Percentiles rank a stretch among this genome's conserved stretches.
These are phyloP conservation scores for Drosophila ficusphila DNA, from an alignment of 1,140 invertebrate genomes.

Conservation along the genomic window DNA sequence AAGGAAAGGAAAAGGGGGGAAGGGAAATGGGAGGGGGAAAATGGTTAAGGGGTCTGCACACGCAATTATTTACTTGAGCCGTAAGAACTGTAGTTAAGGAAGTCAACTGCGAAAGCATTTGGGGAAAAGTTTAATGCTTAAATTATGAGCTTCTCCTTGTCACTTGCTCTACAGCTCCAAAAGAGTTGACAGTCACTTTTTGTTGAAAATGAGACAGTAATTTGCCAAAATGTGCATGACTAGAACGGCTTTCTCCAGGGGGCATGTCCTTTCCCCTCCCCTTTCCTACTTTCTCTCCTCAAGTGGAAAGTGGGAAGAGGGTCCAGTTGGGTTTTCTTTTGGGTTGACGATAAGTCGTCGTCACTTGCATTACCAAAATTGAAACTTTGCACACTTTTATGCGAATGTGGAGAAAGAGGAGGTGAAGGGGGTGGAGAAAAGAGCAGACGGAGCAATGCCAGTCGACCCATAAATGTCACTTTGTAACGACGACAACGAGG, in stretches of 20 bases:
- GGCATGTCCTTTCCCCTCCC: conserved; percentile 6
- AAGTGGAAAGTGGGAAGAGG: not conserved
- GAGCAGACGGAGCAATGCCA: not conserved
- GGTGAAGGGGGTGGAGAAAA: not conserved
- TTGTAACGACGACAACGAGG: conserved; percentile 64
- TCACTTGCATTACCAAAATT: conserved; percentile 72
- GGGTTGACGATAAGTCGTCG: conserved; percentile 63
- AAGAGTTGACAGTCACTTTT: conserved; percentile 81
- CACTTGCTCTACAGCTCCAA: conserved; percentile 17
- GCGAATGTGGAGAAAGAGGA: conserved; percentile 12
- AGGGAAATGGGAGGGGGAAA: not conserved
- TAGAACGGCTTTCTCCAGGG: conserved; percentile 47
- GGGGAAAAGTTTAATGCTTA: conserved; percentile 81
- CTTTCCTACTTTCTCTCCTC: not conserved
- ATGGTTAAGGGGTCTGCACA: conserved; percentile 31
- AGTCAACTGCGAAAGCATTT: conserved; percentile 81
- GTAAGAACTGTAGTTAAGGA: conserved; percentile 81
- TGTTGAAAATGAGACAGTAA: conserved; percentile 81
- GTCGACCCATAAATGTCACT: conserved; percentile 61
- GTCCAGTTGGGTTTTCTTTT: conserved; percentile 70
- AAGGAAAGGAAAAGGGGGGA: not conserved
- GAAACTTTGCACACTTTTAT: conserved; percentile 66
- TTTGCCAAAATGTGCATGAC: conserved; percentile 76
- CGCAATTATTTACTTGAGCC: conserved; percentile 81
- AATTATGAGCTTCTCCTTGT: conserved; percentile 72